Conservation (phyloP, 1,140 invertebrate species). For the Papilio polyxenes region DNA sequence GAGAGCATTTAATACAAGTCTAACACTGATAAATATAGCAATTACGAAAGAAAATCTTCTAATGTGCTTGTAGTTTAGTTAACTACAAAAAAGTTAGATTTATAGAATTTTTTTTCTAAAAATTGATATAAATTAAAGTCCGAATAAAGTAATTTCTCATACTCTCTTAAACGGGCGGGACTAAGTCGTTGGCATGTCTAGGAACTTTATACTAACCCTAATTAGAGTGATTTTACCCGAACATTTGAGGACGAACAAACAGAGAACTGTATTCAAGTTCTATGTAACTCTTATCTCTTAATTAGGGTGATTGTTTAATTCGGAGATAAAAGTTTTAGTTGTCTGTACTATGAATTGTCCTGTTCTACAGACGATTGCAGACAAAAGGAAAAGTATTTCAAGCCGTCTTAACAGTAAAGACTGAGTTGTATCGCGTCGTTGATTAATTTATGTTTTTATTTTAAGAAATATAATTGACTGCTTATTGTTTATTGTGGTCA, state of each 20-base stretch:
- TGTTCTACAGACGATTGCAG: background rate
- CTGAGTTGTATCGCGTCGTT: background rate
- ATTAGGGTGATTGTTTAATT: conserved; percentile 12
- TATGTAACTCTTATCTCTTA: conserved; percentile 25
- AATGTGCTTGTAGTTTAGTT: no score
- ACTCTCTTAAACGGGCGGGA: background rate
- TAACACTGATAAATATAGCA: no score
- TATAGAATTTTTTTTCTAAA: no score
- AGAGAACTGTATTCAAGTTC: background rate
- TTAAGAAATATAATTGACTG: no score
- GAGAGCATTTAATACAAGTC: no score
- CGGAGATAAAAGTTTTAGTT: conserved; percentile 28
- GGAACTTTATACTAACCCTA: conserved; percentile 1
- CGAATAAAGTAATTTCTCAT: no score
- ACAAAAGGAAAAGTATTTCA: background rate
- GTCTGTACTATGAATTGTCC: background rate
- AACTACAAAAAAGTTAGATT: no score
- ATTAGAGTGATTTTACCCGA: conserved; percentile 15
- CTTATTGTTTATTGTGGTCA: background rate
- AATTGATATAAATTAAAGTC: no score
- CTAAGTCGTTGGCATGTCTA: conserved; percentile 1
- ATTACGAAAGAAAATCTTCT: no score
- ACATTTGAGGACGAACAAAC: background rate
- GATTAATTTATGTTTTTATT: no score
- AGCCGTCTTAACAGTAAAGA: background rate